These are phyloP conservation scores for Phymastichus coffea DNA, from an alignment of 1,140 invertebrate genomes.

Conservation along the genomic window DNA sequence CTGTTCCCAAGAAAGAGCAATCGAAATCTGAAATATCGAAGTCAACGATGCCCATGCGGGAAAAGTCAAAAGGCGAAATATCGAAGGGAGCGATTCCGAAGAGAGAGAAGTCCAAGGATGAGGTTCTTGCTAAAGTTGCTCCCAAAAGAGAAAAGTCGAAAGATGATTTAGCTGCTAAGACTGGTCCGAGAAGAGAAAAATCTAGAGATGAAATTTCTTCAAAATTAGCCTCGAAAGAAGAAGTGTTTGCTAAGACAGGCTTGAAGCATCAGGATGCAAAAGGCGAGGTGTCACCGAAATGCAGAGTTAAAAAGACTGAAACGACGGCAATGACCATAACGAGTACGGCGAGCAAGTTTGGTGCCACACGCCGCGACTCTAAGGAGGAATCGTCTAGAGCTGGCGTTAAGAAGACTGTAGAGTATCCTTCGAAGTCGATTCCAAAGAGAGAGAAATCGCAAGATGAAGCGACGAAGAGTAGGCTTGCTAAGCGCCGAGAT, in stretches of 20 bases:
- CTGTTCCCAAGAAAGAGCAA: not conserved
- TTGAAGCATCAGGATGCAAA: not conserved
- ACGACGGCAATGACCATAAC: not conserved
- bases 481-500: not conserved
- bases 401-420: not conserved
- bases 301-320: not conserved
- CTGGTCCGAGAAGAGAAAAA: not conserved
- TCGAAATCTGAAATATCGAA: not conserved
- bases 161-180: not conserved
- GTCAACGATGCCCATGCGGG: not conserved
- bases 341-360: not conserved
- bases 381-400: constrained; percentile 8
- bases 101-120: constrained; percentile 32
- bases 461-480: not conserved
- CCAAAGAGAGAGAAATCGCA: constrained; percentile 6
- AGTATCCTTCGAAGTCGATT: not conserved
- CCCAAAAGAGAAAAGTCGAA: not conserved
- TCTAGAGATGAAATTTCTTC: not conserved
- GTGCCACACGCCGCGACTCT: not conserved
- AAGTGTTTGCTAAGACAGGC: not conserved
- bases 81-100: not conserved
- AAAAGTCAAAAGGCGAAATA: not conserved
- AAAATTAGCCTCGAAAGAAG: not conserved
- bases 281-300: not conserved
- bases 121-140: not conserved